Evolutionary conservation across 1,140 invertebrate genomes (phyloP), one percentile per base, ranked within the genome.

Genomic region (Druon quercuslanigerum): DNA sequence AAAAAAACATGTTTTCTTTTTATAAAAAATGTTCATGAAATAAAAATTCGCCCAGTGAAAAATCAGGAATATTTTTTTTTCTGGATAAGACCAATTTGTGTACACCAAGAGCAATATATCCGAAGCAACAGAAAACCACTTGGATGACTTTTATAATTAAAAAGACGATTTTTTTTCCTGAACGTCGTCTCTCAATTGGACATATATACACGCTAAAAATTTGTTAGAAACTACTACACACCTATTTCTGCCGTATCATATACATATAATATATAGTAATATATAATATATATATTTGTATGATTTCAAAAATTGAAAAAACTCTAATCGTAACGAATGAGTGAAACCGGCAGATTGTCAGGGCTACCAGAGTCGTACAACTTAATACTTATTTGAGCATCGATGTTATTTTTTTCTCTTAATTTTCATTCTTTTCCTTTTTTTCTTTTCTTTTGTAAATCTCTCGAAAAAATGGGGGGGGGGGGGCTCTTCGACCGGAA

Each of bases 191-290:
- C 80, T 85, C 79, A 90, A 89, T 90, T 90, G 78, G 87, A 89
- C 88, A 90, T 90, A 90, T 90, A 87, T 90, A 90, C 88, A 90
- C 78, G 82, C 87, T 89, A 90, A 85, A 85, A 89, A 88, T 87
- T 90, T 87, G 82, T 86, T 88, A 87, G 83, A 88, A 90, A 88
- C 86, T 89, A 89, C 87, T 90, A 88, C 88, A 90, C 88, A 90
- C 78, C 85, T 90, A 90, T 87, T 85, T 86, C 81, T 77, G 83
- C 84, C 60, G 60, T 78, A 77, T 87, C 75, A 80, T 83, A 84
- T 83, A 81, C 81, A 82, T 82, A 83, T 82, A 78, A 79, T 76
- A 79, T 80, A 73, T 78, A 81, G 78, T 79, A 84, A 82, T 86
- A 85, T 82, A 84, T 75, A 82, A 81, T 79, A 80, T 85, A 82